Percentiles rank a stretch among this genome's conserved stretches.
Evolutionary conservation across 2,797 vertebrate species (phyloP).

Genomic region (Crenuchus spilurus): DNA sequence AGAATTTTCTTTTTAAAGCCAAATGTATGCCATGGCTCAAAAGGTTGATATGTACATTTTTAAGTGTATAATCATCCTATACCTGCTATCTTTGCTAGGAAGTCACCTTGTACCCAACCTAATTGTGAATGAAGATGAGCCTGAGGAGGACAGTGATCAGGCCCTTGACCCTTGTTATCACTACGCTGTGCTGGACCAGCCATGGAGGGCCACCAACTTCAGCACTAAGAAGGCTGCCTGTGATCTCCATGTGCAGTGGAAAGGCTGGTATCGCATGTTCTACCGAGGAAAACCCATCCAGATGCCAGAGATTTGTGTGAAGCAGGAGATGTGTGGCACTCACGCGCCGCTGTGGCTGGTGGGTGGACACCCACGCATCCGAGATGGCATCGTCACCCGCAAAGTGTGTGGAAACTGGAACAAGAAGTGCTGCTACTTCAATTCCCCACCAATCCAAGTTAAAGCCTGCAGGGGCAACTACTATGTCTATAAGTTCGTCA

Average conservation of each 20-base stretch:
- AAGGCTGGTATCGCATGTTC: slow-evolving; percentile 63
- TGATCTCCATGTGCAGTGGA: slow-evolving; percentile 57
- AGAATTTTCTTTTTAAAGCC: no score
- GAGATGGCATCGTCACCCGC: slow-evolving; percentile 57
- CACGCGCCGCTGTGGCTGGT: slow-evolving; percentile 62
- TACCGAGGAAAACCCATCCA: slow-evolving; percentile 61
- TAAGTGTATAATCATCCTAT: no score
- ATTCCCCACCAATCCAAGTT: slow-evolving; percentile 59
- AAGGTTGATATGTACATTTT: no score
- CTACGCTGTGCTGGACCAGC: slow-evolving; percentile 55
- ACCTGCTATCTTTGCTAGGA: slow-evolving; percentile 1
- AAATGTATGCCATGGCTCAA: no score
- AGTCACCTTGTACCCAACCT: slow-evolving; percentile 9
- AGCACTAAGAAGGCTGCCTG: slow-evolving; percentile 56
- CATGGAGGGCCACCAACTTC: slow-evolving; percentile 63
- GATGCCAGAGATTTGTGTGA: slow-evolving; percentile 65
- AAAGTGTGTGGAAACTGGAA: slow-evolving; percentile 60
- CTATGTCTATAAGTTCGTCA: slow-evolving; percentile 57
- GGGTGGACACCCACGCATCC: slow-evolving; percentile 51
- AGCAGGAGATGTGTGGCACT: slow-evolving; percentile 58
- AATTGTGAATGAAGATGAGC: slow-evolving; percentile 3
- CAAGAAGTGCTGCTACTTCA: slow-evolving; percentile 59
- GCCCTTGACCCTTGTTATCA: slow-evolving; percentile 56
- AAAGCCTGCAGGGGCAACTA: slow-evolving; percentile 61
- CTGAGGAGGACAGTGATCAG: background rate